Evolutionary conservation across 2,797 vertebrate species (phyloP).

Genomic region (Microtus agrestis): DNA sequence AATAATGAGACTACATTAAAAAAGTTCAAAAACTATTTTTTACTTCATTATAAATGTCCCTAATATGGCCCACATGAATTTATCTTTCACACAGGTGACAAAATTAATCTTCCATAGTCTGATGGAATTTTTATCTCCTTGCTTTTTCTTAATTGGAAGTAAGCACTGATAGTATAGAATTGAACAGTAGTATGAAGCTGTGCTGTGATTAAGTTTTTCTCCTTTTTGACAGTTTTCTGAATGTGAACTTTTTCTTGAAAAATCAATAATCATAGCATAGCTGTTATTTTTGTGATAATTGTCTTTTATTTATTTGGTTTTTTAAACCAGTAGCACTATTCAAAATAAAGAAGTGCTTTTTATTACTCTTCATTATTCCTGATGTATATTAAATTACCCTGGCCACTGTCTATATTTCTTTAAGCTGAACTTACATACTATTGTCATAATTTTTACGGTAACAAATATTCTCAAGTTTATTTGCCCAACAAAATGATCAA

Average conservation of each 20-base stretch:
- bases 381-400: constrained; percentile 25
- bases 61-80: constrained; percentile 59
- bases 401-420: not conserved
- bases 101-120: constrained; percentile 66
- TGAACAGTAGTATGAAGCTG: not conserved
- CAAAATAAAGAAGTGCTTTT: not conserved
- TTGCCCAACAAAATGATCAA: not conserved
- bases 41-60: constrained; percentile 53
- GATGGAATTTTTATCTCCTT: constrained; percentile 77
- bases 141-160: constrained; percentile 64
- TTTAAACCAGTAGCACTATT: not conserved
- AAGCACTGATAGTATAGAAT: constrained; percentile 51
- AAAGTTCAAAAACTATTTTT: constrained; percentile 68
- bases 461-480: not conserved
- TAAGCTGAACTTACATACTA: not conserved
- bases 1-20: constrained; percentile 35
- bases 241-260: constrained; percentile 22
- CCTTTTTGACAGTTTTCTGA: constrained; percentile 62
- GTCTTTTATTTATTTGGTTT: not conserved
- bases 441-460: not conserved
- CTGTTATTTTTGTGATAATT: not conserved
- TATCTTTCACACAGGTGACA: constrained; percentile 69
- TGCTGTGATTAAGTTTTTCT: constrained; percentile 55
- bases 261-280: not conserved
- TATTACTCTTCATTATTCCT: not conserved